Conservation (phyloP, 2,113 vertebrate species). For the Colinus virginianus region DNA sequence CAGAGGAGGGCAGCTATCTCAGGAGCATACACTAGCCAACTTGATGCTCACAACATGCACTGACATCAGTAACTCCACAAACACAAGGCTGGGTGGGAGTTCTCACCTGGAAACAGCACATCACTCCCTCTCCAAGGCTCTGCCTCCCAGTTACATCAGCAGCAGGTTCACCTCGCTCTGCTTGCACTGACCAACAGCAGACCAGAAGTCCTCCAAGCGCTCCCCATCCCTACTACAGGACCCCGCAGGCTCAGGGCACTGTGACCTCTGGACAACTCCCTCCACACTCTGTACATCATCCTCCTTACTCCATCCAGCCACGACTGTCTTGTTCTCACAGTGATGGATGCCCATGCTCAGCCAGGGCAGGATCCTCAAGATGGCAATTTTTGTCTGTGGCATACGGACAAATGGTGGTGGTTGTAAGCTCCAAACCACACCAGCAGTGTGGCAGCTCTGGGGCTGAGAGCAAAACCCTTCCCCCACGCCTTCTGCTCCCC, state of each 20-base stretch:
- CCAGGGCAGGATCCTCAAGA: background rate
- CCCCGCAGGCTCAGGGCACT: background rate
- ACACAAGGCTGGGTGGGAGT: accelerated
- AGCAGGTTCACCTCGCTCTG: accelerated
- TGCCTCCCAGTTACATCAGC: background rate
- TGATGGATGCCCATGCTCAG: accelerated
- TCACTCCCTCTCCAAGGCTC: background rate
- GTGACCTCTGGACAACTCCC: background rate
- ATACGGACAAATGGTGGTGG: background rate
- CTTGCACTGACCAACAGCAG: background rate
- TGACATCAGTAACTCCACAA: background rate
- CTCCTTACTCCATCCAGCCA: accelerated
- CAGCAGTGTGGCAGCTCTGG: background rate
- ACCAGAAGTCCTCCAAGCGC: background rate
- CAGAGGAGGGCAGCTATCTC: background rate
- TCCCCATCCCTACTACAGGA: accelerated
- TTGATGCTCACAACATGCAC: accelerated
- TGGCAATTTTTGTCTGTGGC: background rate
- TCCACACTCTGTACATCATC: background rate
- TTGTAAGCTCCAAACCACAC: accelerated
- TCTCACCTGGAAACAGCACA: background rate
- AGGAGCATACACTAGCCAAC: background rate
- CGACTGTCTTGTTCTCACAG: background rate
- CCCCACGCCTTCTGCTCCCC: accelerated
- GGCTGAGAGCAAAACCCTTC: accelerated